A percentile compares a stretch with the other conserved stretches of the same genome.
These are phyloP conservation scores for Xyrauchen texanus DNA, from an alignment of 2,113 vertebrate species.

Conservation along the genomic window DNA sequence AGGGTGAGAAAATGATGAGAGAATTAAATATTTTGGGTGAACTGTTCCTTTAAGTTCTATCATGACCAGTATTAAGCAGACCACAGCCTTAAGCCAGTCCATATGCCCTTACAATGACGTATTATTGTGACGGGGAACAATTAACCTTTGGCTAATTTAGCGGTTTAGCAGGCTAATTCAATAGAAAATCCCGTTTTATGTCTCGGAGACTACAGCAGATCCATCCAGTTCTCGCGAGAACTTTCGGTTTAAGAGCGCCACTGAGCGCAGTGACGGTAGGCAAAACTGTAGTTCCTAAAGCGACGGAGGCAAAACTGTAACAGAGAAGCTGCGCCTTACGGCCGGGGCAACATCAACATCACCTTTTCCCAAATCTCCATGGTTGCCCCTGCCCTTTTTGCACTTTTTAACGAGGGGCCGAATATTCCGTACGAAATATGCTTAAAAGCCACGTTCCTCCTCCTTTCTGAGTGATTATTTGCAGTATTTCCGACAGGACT, in stretches of 20 bases:
- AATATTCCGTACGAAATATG: slow-evolving; percentile 12
- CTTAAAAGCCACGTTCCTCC: slow-evolving; percentile 1
- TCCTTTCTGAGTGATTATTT: slow-evolving; percentile 14
- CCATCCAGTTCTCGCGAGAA: slow-evolving; percentile 19
- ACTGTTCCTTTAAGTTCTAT: too few relatives aligned
- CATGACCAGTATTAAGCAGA: too few relatives aligned
- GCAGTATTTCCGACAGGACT: background rate
- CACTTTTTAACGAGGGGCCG: background rate
- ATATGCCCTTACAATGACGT: too few relatives aligned
- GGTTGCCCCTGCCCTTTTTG: slow-evolving; percentile 10
- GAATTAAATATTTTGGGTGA: too few relatives aligned
- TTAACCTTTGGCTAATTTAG: background rate
- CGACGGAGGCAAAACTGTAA: slow-evolving; percentile 25
- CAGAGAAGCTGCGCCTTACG: background rate
- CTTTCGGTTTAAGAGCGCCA: slow-evolving; percentile 8
- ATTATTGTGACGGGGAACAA: too few relatives aligned
- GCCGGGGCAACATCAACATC: slow-evolving; percentile 32
- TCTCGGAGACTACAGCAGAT: background rate
- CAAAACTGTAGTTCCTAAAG: slow-evolving; percentile 21
- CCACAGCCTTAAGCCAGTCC: too few relatives aligned
- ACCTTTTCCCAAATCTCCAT: background rate
- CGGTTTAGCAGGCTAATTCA: too few relatives aligned
- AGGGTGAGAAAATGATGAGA: too few relatives aligned
- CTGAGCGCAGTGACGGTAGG: slow-evolving; percentile 36
- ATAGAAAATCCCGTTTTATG: slow-evolving; percentile 7